Conservation (phyloP, 1,140 invertebrate genomes). For the Teleopsis dalmanni region DNA sequence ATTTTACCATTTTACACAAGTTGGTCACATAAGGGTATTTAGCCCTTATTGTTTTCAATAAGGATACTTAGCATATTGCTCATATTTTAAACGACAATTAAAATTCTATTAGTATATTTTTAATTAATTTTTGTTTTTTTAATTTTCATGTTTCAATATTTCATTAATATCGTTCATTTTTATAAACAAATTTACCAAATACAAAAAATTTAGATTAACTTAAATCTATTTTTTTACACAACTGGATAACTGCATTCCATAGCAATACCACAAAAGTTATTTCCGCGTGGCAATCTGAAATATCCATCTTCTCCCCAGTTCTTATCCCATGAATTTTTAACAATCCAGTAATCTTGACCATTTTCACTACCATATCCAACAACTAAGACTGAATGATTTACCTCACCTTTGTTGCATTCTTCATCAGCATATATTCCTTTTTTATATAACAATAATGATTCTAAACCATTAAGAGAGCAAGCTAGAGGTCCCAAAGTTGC, state of each 20-base stretch:
- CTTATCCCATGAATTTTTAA: conserved; percentile 71
- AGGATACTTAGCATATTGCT: too few species aligned
- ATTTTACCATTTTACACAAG: too few species aligned
- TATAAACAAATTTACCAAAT: too few species aligned
- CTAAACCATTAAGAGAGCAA: conserved; percentile 72
- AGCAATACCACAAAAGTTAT: conserved; percentile 58
- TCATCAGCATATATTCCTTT: conserved; percentile 55
- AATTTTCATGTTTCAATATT: too few species aligned
- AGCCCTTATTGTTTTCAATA: too few species aligned
- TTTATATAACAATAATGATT: conserved; percentile 70
- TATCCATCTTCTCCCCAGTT: conserved; percentile 67
- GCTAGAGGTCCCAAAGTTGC: conserved; percentile 71
- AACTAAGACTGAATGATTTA: conserved; percentile 53
- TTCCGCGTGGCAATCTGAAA: conserved; percentile 59
- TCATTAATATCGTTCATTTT: too few species aligned
- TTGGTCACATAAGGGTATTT: too few species aligned
- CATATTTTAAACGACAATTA: too few species aligned
- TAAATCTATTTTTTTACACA: too few species aligned
- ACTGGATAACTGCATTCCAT: conserved; percentile 38
- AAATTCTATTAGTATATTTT: too few species aligned
- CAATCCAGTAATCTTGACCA: conserved; percentile 65
- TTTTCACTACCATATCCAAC: conserved; percentile 54
- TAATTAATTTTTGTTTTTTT: too few species aligned
- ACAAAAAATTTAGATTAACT: too few species aligned
- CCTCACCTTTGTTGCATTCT: conserved; percentile 43